Base-by-base conservation (phyloP, 2,113 vertebrate genomes). In the Malaclemys terrapin region DNA sequence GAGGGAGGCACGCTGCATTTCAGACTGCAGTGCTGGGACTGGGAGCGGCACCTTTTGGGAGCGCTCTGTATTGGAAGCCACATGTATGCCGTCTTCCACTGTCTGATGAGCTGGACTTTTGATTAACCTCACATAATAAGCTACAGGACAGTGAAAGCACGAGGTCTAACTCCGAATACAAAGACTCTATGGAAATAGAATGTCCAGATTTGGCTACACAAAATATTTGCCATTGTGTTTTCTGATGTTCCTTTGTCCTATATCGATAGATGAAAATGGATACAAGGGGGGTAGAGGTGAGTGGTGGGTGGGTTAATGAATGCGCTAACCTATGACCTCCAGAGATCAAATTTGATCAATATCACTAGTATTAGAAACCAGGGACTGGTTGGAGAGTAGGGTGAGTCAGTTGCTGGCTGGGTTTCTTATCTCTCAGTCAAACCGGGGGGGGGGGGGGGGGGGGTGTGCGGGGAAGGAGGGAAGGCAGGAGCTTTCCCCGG, bases 1-100 rank as follows among this genome's bases (percentile, higher is more conserved):
- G 0, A 3, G 53, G 82, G 47, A 1, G 1, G 2, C 82, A 45
- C 0, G 0, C 19, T 1, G 3, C 1, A 1, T 29, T 52, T 22
- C 54, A 56, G 54, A 81, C 35, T 2, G 1, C 2, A 8, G 22
- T 12, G 0, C 6, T 0, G 13, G 13, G n/a, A 20, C 49, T n/a
- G 78, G 56, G 65, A 16, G 6, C 6, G 22, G 3, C 2, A 29
- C 54, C 45, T 80, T 49, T 45, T 35, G 47, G 53, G 19, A 80
- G 56, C 35, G 16, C 25, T 53, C 75, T 24, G 12, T 29, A 47
- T 47, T 42, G 25, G 49, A 0, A 1, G 47, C 22, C 42, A 78
- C 75, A 25, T 4, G 22, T 27, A 13, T 16, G 0, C 49, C 16
- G 82, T 69, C 65, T 35, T 50, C 62, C 31, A 27, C 79, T 1